Base-by-base conservation (phyloP, 2,888 invertebrate species). In the Erebia epiphron region DNA sequence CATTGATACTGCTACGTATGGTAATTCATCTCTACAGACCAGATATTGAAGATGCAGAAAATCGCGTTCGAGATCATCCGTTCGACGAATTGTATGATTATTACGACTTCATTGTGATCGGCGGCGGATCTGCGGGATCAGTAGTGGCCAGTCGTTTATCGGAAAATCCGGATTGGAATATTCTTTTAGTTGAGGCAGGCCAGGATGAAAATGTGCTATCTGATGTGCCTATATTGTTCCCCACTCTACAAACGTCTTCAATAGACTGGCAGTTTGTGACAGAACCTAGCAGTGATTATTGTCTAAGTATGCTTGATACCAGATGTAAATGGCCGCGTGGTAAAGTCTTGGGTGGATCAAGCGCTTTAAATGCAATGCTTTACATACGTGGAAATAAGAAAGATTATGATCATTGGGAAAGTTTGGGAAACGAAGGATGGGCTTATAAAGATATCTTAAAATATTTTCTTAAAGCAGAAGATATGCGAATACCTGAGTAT, bases 291-390 rank as follows among this genome's bases (percentile, higher is more conserved):
- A 90, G 94, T 35, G 86, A 87, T 10, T 96, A 95, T 76, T 97
- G 97, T 79, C 90, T 95, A 77, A 95, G 94, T 46, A 96, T 96
- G 95, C 88, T 94, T 54, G 94, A 95, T 56, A 92, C 90, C 9
- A 88, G 92, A 67, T 96, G 96, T 79, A 95, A 95, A 76, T 97
- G 96, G 97, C 97, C 97, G 0, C 94, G 98, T 41, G 98, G 96
- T 0, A 97, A 96, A 90, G 96, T 96, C 8, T 90, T 97, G 21
- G 96, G 96, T 26, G 98, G 98, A 0, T 96, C 96, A 14, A 97
- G 97, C 80, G 96, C 96, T 1, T 88, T 98, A 2, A 98, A 98
- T 84, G 98, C 98, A 18, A 98, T 98, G 98, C 92, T 97, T 71
- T 98, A 98, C 80, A 93, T 98, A 0, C 92, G 98, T 68, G 98